A percentile compares a stretch with the other conserved stretches of the same genome.
phyloP scores from a whole-genome alignment of 2,113 vertebrate species.

The Hydrolagus affinis region DNA sequence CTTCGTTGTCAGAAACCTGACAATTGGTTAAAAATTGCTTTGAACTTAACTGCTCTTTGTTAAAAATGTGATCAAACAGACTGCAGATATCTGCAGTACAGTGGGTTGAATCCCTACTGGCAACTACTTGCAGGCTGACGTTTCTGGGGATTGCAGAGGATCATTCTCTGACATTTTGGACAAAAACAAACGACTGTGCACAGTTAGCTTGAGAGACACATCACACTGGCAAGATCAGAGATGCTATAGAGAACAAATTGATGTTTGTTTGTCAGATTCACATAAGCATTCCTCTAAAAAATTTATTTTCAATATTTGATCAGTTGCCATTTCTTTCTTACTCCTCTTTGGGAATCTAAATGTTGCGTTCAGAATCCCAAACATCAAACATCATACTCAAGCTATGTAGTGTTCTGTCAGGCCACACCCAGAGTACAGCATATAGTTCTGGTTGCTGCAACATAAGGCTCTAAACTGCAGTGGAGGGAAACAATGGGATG shows the following conservation, averaged over 20 bases:
- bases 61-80: not conserved
- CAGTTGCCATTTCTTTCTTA: not conserved
- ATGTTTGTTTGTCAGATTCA: not conserved
- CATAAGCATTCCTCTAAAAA: not conserved
- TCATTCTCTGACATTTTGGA: not conserved
- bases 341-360: not conserved
- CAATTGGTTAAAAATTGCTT: not conserved
- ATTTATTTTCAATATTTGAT: not conserved
- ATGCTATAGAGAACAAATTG: not conserved
- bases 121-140: not conserved
- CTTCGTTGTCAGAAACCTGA: not conserved
- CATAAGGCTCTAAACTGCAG: too few relatives aligned
- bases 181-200: not conserved
- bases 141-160: not conserved
- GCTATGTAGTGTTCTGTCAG: too few relatives aligned
- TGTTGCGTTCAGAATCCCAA: not conserved
- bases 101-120: not conserved
- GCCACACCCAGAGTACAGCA: too few relatives aligned
- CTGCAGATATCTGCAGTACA: not conserved
- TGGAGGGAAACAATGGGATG: too few relatives aligned
- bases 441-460: too few relatives aligned
- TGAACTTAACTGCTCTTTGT: too few relatives aligned
- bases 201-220: not conserved
- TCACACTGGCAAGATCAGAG: not conserved
- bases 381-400: too few relatives aligned